Conservation (phyloP, 2,888 invertebrate species). For the Enchytraeus crypticus region DNA sequence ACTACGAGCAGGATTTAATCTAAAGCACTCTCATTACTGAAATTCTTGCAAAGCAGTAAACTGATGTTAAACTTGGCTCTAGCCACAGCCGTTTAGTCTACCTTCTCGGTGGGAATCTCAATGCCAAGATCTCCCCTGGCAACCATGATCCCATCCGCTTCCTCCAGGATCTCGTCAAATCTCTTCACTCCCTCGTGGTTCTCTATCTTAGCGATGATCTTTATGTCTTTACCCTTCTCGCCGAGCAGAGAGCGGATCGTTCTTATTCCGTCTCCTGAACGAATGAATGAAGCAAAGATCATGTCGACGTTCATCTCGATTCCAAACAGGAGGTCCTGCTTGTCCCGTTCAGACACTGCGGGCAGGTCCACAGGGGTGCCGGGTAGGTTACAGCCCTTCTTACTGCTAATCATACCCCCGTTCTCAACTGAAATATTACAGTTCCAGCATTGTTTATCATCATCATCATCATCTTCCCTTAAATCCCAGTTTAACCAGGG, state of each 20-base stretch:
- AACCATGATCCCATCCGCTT: conserved; percentile 95
- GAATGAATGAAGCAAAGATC: conserved; percentile 94
- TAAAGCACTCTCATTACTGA: too few relatives aligned
- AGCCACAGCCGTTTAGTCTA: too few relatives aligned
- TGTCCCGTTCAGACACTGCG: conserved; percentile 93
- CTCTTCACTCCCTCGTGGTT: conserved; percentile 77
- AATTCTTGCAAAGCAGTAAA: too few relatives aligned
- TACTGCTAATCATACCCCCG: conserved; percentile 83
- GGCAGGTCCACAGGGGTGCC: conserved; percentile 91
- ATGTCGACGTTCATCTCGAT: conserved; percentile 84
- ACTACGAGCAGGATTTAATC: too few relatives aligned
- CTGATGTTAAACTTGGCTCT: too few relatives aligned
- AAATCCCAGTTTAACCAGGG: too few relatives aligned
- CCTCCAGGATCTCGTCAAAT: conserved; percentile 83
- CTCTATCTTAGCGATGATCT: too few relatives aligned
- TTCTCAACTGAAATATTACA: too few relatives aligned
- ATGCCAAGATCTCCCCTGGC: conserved; percentile 95
- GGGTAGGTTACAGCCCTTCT: conserved; percentile 93
- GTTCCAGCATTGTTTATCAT: too few relatives aligned
- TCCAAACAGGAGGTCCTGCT: conserved; percentile 79
- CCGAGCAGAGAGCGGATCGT: conserved; percentile 77
- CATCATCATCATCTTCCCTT: too few relatives aligned
- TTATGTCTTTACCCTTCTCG: conserved; percentile 74
- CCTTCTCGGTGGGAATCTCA: conserved; percentile 86
- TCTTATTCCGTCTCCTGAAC: conserved; percentile 78